Conservation (phyloP, 2,888 invertebrate genomes). For the Nymphalis polychloros region DNA sequence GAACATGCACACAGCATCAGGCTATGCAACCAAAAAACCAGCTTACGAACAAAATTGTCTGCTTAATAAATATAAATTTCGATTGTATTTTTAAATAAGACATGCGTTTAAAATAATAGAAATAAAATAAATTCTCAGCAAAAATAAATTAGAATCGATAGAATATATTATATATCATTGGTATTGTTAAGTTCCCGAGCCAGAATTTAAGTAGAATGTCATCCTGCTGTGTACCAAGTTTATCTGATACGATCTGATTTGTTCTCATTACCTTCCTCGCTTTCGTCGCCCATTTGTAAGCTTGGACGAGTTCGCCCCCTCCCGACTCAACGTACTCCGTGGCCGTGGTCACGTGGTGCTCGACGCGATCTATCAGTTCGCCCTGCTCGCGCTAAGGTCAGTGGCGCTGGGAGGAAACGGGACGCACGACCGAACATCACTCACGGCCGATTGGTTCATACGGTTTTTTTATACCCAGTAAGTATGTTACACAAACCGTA, state of each 20-base stretch:
- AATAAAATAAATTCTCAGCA: background rate
- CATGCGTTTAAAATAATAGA: background rate
- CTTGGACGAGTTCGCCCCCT: constrained; percentile 88
- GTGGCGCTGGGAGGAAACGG: constrained; percentile 67
- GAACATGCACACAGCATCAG: constrained; percentile 5
- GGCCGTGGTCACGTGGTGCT: constrained; percentile 94
- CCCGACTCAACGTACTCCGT: constrained; percentile 92
- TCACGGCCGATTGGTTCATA: constrained; percentile 77
- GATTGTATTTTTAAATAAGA: background rate
- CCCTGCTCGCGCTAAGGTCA: constrained; percentile 85
- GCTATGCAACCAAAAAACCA: constrained; percentile 7
- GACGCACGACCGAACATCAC: constrained; percentile 51
- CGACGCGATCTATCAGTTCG: constrained; percentile 96
- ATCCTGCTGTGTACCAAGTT: constrained; percentile 1
- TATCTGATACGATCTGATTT: constrained; percentile 11
- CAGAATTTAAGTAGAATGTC: constrained; percentile 11
- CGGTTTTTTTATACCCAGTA: constrained; percentile 57
- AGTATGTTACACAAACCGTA: constrained; percentile 49
- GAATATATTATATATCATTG: constrained; percentile 5
- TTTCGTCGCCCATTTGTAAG: constrained; percentile 91
- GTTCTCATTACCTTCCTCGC: constrained; percentile 90
- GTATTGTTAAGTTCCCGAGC: constrained; percentile 27
- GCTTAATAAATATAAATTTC: background rate
- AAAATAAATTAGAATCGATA: background rate
- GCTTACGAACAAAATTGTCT: background rate